Evolutionary conservation across 2,113 vertebrate species (phyloP), one percentile per base, ranked within the genome.

Genomic region (Pipa parva): DNA sequence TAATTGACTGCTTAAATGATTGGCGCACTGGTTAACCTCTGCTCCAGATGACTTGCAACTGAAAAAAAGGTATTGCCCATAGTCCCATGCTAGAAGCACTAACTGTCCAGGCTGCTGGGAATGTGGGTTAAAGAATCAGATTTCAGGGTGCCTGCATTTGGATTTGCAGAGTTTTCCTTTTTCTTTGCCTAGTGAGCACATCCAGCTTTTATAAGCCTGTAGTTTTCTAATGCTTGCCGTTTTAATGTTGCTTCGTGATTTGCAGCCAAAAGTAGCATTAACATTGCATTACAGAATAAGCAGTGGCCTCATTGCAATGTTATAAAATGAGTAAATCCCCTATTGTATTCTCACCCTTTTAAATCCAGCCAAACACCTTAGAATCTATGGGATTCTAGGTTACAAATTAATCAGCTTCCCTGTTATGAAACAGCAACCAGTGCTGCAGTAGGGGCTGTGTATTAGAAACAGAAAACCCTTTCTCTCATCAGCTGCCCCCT

Each of bases 191-290:
- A 61, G 60, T 39, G 48, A 61, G 48, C 57, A 69, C 22, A 68
- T 68, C 56, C 17, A 27, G 33, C 45, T 17, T 45, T 22, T 70
- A 52, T 45, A 52, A 42, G 66, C 48, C 7, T 51, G 22, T 27
- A 22, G 24, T 70, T 61, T 42, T 60, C 24, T 59, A 69, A 70
- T 24, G 49, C 51, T 51, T 70, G 46, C 51, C 46, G 28, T 60
- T 51, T 50, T 37, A 18, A 59, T 52, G 57, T 57, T 52, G 57
- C 24, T 17, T 31, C 25, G 22, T 24, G 29, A 60, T 42, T 17
- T 42, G 48, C 58, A 60, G 57, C 66, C 58, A 61, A 60, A 52
- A 70, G 66, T 2, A 54, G 66, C 48, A 70, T 70, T 70, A 70
- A 49, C 24, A 26, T n/a, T 45, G 58, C 48, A 52, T 69, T 60